Evolutionary conservation across 2,797 vertebrate genomes (phyloP).

Genomic region (Sparidentex hasta): DNA sequence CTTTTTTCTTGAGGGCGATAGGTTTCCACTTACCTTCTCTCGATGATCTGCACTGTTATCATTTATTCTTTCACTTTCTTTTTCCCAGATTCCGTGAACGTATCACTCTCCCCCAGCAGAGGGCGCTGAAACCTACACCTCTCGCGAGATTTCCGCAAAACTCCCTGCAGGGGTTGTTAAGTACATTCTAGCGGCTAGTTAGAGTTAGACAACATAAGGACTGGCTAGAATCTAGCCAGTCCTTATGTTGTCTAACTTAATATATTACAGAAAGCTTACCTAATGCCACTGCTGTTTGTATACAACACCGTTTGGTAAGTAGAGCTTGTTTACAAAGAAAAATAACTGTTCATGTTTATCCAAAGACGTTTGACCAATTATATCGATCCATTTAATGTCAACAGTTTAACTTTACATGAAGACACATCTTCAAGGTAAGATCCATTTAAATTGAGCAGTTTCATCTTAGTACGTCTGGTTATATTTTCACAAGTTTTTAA

Average conservation of each 20-base stretch:
- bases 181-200: no score
- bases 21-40: neutral
- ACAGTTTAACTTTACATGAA: no score
- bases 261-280: no score
- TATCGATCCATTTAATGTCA: neutral
- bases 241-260: neutral
- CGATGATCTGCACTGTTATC: neutral
- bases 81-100: slow-evolving; percentile 5
- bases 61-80: slow-evolving; percentile 61
- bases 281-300: neutral
- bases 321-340: neutral
- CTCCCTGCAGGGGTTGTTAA: no score
- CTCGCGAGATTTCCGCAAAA: no score
- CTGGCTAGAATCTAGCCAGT: no score
- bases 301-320: neutral
- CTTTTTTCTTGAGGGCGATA: neutral
- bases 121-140: slow-evolving; percentile 5
- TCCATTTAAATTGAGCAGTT: no score
- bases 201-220: no score
- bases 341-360: no score
- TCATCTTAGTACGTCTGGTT: no score
- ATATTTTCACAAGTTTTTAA: neutral
- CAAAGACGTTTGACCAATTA: no score
- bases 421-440: no score
- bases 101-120: rapidly evolving